Evolutionary conservation across 2,797 vertebrate genomes (phyloP), one percentile per base, ranked within the genome.

Genomic region (Nyctalus aviator): DNA sequence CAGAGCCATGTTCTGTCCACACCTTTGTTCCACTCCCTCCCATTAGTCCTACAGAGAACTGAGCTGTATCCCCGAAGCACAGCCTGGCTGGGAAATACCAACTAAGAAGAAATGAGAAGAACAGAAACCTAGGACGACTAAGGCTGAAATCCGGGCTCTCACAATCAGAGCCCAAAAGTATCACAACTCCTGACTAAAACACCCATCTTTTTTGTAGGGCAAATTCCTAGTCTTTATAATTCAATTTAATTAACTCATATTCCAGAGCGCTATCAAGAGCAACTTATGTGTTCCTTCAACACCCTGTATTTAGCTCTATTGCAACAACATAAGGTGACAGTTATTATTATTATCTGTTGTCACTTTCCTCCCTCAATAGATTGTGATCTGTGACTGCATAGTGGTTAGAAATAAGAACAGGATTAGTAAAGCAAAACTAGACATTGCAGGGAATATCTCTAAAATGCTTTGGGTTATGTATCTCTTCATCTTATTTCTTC

Each of bases 201-300:
- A 57, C 8, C 44, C 2, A 62, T 18, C 10, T 55, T 21, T 79
- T 62, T 32, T 41, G 76, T 27, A 55, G 41, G 37, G 81, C 6
- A 68, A 82, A 91, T 59, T 14, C 59, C 44, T 53, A 66, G 30
- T 92, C 41, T 90, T 90, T 7, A 18, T 77, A 69, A 66, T 95
- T 81, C 84, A 89, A 75, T 62, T 93, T 68, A 68, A 83, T 30
- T 14, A 76, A 15, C 23, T 55, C 20, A 35, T 44, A 62, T 72
- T 78, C 32, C 50, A 90, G 44, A 46, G 37, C 2, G 66, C 11
- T 25, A 25, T 11, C 27, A 78, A 75, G 9, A 30, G n/a, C 44
- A 82, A 41, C 32, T 72, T 2, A 3, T 1, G 17, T 57, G 11
- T 6, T 48, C 59, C 75, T 62, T 21, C 72, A 37, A 87, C 12